These are phyloP conservation scores for Lanius collurio DNA, from an alignment of 2,113 vertebrate genomes.

Conservation along the genomic window DNA sequence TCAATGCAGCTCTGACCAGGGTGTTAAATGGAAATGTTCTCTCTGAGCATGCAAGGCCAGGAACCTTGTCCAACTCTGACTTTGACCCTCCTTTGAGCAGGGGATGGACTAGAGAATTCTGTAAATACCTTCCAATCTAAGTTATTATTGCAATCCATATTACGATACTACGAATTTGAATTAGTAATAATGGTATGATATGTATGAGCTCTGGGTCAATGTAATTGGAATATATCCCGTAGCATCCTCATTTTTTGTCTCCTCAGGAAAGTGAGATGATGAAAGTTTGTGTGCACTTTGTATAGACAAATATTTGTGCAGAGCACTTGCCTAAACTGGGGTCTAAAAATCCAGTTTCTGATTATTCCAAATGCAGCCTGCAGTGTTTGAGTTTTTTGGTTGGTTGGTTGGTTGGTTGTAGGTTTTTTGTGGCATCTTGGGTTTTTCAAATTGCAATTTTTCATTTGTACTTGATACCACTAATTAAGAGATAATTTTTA, in stretches of 20 bases:
- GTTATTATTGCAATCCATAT: not conserved
- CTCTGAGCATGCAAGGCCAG: not conserved
- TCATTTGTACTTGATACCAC: not conserved
- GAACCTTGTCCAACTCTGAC: not conserved
- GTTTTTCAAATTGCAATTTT: not conserved
- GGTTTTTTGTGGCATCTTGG: not conserved
- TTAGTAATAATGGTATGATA: not conserved
- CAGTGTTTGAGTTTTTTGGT: not conserved
- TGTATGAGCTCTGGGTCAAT: not conserved
- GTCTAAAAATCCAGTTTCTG: not conserved
- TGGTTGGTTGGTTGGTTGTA: not conserved
- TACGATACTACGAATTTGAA: not conserved
- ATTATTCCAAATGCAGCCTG: not conserved
- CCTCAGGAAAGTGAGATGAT: not conserved
- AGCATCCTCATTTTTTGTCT: not conserved
- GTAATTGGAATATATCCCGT: not conserved
- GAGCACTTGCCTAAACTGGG: not conserved
- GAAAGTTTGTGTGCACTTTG: not conserved
- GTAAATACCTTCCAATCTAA: not conserved
- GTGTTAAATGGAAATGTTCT: not conserved
- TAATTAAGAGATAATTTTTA: not conserved
- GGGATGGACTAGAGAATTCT: not conserved
- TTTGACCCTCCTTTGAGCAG: not conserved
- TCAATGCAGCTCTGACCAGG: not conserved
- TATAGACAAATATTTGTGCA: not conserved